Percentiles rank a stretch among this genome's conserved stretches.
Evolutionary conservation across 2,797 vertebrate genomes (phyloP).

Genomic region (Anguilla pacifica): DNA sequence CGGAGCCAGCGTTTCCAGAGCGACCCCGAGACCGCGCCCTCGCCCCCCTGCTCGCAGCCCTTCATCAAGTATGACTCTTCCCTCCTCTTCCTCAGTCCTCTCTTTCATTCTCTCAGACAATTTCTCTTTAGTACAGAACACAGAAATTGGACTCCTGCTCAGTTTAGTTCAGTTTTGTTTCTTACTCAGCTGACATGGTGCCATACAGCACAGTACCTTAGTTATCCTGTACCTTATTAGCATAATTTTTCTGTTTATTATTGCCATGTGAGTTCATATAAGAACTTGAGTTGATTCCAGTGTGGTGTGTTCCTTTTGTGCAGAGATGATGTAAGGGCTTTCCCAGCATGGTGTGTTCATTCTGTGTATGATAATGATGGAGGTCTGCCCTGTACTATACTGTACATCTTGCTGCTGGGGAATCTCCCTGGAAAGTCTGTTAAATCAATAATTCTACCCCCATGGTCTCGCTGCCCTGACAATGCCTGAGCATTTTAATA

Average conservation of each 20-base stretch:
- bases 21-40: conserved; percentile 87
- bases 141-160: neutral
- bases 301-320: neutral
- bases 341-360: neutral
- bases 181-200: neutral
- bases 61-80: conserved; percentile 77
- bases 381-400: neutral
- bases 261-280: too few species aligned
- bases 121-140: neutral
- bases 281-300: neutral
- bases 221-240: neutral
- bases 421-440: too few species aligned
- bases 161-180: neutral
- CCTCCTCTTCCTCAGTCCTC: neutral
- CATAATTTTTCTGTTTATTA: neutral
- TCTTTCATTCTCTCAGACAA: neutral
- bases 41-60: conserved; percentile 85
- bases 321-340: neutral
- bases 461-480: too few species aligned
- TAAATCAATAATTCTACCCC: too few species aligned
- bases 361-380: neutral
- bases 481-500: too few species aligned
- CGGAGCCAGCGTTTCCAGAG: conserved; percentile 87
- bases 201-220: neutral
- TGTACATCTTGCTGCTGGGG: too few species aligned